phyloP scores from a whole-genome alignment of 2,113 vertebrate genomes.

The Crypturellus undulatus region DNA sequence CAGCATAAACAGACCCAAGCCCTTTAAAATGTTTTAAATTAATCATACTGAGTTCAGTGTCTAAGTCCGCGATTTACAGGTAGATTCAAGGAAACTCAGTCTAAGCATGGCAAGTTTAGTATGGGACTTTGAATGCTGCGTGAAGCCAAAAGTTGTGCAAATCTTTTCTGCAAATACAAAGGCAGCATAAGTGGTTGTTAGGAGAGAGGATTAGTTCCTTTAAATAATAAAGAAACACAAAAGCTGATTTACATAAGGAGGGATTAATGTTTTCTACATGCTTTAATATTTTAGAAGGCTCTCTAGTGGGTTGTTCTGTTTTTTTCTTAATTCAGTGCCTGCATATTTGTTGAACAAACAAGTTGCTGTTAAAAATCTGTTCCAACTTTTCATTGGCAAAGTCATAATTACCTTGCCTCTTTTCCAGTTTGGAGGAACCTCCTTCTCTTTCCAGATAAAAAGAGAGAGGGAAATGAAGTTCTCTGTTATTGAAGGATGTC shows the following conservation, averaged over 20 bases:
- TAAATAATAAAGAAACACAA: slow-evolving; percentile 19
- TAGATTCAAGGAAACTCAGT: neutral
- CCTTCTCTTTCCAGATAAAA: accelerated
- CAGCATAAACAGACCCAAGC: neutral
- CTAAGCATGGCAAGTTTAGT: slow-evolving; percentile 17
- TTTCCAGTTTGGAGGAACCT: neutral
- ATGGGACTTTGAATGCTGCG: neutral
- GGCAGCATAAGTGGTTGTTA: neutral
- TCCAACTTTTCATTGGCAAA: neutral
- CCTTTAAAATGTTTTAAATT: slow-evolving; percentile 1
- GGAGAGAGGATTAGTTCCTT: neutral
- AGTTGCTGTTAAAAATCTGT: neutral
- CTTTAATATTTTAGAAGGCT: neutral
- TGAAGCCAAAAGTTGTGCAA: neutral
- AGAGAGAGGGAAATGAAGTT: neutral
- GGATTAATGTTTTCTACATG: neutral
- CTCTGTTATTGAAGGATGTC: neutral
- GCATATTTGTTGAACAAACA: neutral
- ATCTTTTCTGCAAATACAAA: neutral
- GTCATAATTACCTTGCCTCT: neutral
- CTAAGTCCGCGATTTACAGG: neutral
- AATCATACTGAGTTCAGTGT: neutral
- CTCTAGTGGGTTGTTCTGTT: neutral
- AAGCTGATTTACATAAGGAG: neutral
- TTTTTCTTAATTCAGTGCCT: neutral